phyloP scores from a whole-genome alignment of 2,888 invertebrate species.

The Unio pictorum region DNA sequence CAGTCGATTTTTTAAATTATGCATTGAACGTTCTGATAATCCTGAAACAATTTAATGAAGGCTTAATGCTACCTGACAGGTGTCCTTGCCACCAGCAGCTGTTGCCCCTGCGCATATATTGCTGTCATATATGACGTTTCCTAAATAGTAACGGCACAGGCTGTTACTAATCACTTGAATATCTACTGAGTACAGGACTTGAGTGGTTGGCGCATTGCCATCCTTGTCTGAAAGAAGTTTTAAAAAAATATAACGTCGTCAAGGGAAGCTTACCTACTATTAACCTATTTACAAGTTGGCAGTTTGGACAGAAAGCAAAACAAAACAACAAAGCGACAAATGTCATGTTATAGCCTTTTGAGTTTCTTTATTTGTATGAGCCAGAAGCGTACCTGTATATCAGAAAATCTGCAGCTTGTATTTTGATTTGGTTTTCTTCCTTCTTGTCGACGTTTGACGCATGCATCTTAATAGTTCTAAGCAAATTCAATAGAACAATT shows the following conservation, averaged over 20 bases:
- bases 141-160: conserved; percentile 38
- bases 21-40: no score
- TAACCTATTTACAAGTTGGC: neutral
- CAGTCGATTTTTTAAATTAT: no score
- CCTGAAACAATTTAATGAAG: no score
- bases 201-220: conserved; percentile 34
- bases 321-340: neutral
- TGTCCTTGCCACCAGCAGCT: conserved; percentile 43
- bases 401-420: no score
- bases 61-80: conserved; percentile 40
- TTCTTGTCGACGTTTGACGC: no score
- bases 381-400: no score
- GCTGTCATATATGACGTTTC: conserved; percentile 24
- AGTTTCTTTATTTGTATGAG: no score
- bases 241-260: neutral
- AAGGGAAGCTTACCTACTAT: neutral
- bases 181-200: conserved; percentile 37
- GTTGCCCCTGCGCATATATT: conserved; percentile 47
- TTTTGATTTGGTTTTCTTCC: no score
- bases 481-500: no score
- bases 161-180: conserved; percentile 36
- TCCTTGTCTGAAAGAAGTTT: conserved; percentile 15
- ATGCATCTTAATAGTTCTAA: no score
- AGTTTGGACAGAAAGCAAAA: no score
- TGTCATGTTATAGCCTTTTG: neutral